These are phyloP conservation scores for Lordiphosa fenestrarum DNA, from an alignment of 2,888 invertebrate genomes.

Conservation along the genomic window DNA sequence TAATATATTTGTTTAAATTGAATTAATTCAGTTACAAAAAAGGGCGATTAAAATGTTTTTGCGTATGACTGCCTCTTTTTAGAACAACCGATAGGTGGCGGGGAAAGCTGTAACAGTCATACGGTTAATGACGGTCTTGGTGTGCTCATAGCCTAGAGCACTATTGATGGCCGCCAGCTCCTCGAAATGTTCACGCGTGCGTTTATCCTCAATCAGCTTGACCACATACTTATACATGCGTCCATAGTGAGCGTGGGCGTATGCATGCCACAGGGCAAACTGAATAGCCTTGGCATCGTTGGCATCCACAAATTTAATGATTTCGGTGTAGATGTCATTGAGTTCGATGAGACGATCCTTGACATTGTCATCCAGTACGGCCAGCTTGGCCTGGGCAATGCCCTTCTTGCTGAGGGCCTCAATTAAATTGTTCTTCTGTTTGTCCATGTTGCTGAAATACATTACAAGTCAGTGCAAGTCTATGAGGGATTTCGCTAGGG, in stretches of 20 bases:
- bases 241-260: slow-evolving; percentile 89
- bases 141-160: slow-evolving; percentile 76
- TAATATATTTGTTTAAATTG: background rate
- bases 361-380: slow-evolving; percentile 72
- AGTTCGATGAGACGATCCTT: slow-evolving; percentile 82
- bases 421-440: slow-evolving; percentile 88
- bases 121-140: slow-evolving; percentile 70
- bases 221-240: slow-evolving; percentile 88
- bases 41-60: slow-evolving; percentile 38
- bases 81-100: slow-evolving; percentile 78
- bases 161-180: slow-evolving; percentile 74
- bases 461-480: background rate
- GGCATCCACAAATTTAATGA: slow-evolving; percentile 90
- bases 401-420: slow-evolving; percentile 91
- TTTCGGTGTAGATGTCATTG: slow-evolving; percentile 84
- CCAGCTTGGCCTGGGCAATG: slow-evolving; percentile 85
- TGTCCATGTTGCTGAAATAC: slow-evolving; percentile 88
- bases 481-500: too few relatives aligned
- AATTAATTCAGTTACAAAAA: slow-evolving; percentile 10
- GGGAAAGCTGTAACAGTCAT: slow-evolving; percentile 77
- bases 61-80: slow-evolving; percentile 37
- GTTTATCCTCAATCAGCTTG: slow-evolving; percentile 91
- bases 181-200: slow-evolving; percentile 84
- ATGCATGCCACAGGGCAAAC: slow-evolving; percentile 91
- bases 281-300: slow-evolving; percentile 89